phyloP scores from a whole-genome alignment of 2,113 vertebrate genomes.

The Laticauda laticaudata region DNA sequence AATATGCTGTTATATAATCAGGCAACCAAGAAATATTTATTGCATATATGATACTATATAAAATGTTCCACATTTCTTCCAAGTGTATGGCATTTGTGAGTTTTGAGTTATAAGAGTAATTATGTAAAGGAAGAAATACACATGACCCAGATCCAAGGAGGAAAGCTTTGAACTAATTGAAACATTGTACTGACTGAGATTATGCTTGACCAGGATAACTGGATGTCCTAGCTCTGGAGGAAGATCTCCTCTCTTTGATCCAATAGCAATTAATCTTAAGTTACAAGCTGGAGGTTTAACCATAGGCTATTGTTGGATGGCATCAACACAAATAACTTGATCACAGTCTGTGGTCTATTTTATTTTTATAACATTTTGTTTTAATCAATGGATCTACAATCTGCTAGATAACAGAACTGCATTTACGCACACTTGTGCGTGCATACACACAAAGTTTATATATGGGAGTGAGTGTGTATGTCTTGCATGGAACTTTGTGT shows the following conservation, averaged over 20 bases:
- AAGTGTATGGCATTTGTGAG: neutral
- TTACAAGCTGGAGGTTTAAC: neutral
- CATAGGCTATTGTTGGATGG: neutral
- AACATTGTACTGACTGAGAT: neutral
- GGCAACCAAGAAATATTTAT: neutral
- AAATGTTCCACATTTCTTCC: neutral
- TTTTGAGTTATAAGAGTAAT: neutral
- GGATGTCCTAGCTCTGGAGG: neutral
- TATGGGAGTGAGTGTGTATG: neutral
- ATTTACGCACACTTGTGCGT: fast-evolving
- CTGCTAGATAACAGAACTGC: neutral
- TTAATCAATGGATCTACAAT: too few relatives aligned
- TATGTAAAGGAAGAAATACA: neutral
- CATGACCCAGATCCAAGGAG: neutral
- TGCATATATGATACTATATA: neutral
- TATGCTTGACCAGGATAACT: neutral
- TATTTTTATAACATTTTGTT: neutral
- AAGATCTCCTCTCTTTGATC: neutral
- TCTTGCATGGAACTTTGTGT: neutral
- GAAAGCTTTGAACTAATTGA: neutral
- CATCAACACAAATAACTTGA: neutral
- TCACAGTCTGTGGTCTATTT: neutral
- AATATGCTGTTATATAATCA: neutral
- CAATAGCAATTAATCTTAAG: neutral
- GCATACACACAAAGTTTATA: neutral